Base-by-base conservation (phyloP, 1,140 invertebrate species). In the Bilobella aurantiaca region DNA sequence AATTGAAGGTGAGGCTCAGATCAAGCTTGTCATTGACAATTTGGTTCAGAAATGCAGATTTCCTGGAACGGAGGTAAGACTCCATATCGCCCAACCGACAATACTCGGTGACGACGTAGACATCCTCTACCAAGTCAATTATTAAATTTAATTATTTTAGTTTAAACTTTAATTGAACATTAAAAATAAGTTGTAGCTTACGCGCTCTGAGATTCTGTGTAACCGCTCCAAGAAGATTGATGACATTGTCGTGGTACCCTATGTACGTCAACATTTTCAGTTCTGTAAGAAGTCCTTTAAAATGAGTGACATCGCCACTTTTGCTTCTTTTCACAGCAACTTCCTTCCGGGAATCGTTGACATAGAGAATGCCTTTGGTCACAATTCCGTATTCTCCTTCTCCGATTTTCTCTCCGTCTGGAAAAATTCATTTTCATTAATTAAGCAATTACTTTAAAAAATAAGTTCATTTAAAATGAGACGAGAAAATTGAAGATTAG, bases 201-300 rank as follows among this genome's bases (percentile, higher is more conserved):
- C 65, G 37, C 28, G 46, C 42, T 62, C 46, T 57, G 18, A 64
- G 53, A 49, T 60, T 59, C 28, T 34, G 32, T 14, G 87, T 89
- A 71, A 88, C 91, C 73, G 87, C 92, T 0, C 85, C 90, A 1
- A 92, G 75, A 53, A 94, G 79, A 56, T 81, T 81, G 2, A 93
- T 88, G 28, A 93, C 83, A 76, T 93, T 86, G 16, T 82, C 81
- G 77, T 93, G 90, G 0, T 79, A 77, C 0, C 88, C 89, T 1
- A 90, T 84, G 31, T 82, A 81, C 76, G 90, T 91, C 77, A 92
- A 82, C 76, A 89, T 88, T 25, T 81, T 78, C 8, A 94, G 88
- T 78, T 93, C 90, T 1, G 82, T 79, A 3, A 90, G 76, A 71
- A 92, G 56, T 12, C 58, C 27, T 58, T 68, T 68, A 3, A 68